Evolutionary conservation across 2,113 vertebrate genomes (phyloP).

Genomic region (Takifugu flavidus): DNA sequence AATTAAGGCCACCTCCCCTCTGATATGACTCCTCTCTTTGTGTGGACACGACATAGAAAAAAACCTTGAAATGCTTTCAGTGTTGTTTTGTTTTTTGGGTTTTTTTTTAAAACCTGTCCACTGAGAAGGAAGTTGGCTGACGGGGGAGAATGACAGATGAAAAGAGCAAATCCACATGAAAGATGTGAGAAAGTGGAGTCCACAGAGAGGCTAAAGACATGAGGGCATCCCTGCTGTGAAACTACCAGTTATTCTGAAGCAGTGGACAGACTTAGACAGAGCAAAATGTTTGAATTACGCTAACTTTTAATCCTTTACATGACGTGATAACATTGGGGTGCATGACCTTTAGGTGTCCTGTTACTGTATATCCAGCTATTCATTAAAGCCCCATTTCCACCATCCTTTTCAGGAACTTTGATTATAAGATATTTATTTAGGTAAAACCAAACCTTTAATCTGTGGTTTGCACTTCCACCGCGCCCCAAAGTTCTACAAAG

Average conservation of each 20-base stretch:
- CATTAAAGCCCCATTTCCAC: too few relatives aligned
- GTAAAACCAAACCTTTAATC: too few relatives aligned
- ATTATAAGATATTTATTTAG: too few relatives aligned
- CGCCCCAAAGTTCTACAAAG: too few relatives aligned
- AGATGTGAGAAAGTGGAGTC: constrained; percentile 10
- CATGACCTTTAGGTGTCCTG: too few relatives aligned
- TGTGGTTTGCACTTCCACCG: too few relatives aligned
- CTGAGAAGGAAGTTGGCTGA: not conserved
- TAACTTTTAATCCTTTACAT: too few relatives aligned
- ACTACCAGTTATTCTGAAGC: not conserved
- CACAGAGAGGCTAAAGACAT: constrained; percentile 11
- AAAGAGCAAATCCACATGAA: not conserved
- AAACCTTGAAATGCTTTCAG: constrained; percentile 5
- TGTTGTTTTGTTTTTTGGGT: not conserved
- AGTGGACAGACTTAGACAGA: too few relatives aligned
- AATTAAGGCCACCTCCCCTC: constrained; percentile 27
- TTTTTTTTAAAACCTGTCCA: not conserved
- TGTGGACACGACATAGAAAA: not conserved
- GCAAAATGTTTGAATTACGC: too few relatives aligned
- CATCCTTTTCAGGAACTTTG: too few relatives aligned
- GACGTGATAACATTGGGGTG: too few relatives aligned
- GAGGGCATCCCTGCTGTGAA: not conserved
- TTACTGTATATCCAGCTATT: too few relatives aligned
- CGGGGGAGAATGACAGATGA: not conserved
- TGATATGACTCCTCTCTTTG: constrained; percentile 2